These are phyloP conservation scores for Micoletzkya japonica DNA, from an alignment of 2,888 invertebrate species.

Conservation along the genomic window DNA sequence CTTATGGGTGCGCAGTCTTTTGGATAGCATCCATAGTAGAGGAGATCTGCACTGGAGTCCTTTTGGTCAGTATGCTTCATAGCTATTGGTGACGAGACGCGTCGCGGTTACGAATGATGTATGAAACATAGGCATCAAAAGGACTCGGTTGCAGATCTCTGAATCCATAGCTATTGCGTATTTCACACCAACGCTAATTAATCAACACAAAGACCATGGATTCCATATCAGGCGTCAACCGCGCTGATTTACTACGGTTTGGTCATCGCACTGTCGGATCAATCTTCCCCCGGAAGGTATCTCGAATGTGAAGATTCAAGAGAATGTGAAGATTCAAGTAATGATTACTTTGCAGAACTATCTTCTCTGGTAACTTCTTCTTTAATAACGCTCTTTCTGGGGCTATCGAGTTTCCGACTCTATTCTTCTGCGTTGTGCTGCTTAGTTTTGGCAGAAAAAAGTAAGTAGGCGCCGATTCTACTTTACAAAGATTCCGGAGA, in stretches of 20 bases:
- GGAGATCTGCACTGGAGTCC: too few relatives aligned
- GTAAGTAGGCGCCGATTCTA: constrained; percentile 30
- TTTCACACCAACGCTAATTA: not conserved
- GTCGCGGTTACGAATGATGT: not conserved
- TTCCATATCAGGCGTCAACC: constrained; percentile 50
- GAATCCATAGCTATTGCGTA: not conserved
- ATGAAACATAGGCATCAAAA: not conserved
- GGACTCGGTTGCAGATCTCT: not conserved
- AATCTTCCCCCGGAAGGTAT: constrained; percentile 45
- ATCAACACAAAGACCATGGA: not conserved
- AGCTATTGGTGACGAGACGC: too few relatives aligned
- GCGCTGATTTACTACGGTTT: constrained; percentile 64
- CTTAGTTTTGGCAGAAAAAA: constrained; percentile 53
- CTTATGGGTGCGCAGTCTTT: too few relatives aligned
- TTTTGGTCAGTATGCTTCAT: too few relatives aligned
- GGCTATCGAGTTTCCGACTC: constrained; percentile 62
- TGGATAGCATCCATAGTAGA: too few relatives aligned
- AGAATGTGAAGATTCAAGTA: not conserved
- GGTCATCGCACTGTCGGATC: constrained; percentile 61
- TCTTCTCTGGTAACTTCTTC: constrained; percentile 59
- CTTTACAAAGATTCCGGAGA: not conserved
- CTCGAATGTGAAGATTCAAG: not conserved
- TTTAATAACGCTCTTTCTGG: constrained; percentile 62
- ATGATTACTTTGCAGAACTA: not conserved
- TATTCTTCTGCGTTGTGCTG: constrained; percentile 58